Conservation (phyloP, 2,113 vertebrate genomes). For the Clarias gariepinus region DNA sequence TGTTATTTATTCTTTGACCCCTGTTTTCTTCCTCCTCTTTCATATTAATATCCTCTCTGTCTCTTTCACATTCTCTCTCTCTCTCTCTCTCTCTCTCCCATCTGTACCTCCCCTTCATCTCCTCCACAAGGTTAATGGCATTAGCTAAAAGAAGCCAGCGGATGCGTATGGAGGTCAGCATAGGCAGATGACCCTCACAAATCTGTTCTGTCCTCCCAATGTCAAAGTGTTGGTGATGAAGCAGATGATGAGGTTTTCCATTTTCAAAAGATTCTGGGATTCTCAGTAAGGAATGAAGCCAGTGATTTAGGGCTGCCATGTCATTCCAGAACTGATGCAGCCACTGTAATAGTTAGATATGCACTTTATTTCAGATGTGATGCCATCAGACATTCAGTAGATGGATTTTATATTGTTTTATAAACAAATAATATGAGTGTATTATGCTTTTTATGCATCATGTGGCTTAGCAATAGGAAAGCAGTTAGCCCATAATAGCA, state of each 20-base stretch:
- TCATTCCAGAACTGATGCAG: conserved; percentile 3
- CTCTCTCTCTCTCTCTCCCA: conserved; percentile 14
- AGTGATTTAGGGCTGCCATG: conserved; percentile 33
- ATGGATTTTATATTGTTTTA: background rate
- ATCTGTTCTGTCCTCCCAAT: conserved; percentile 56
- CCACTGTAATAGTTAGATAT: background rate
- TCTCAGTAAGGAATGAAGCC: conserved; percentile 18
- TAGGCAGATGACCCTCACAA: conserved; percentile 60
- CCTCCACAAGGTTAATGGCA: conserved; percentile 68
- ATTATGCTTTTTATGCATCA: conserved; percentile 20
- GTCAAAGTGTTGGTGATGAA: conserved; percentile 36
- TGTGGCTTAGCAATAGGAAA: conserved; percentile 11
- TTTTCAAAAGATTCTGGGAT: conserved; percentile 33
- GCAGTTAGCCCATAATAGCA: conserved; percentile 37
- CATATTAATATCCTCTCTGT: conserved; percentile 24
- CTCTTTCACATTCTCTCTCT: conserved; percentile 11
- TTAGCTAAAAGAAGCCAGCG: conserved; percentile 66
- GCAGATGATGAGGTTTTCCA: conserved; percentile 46
- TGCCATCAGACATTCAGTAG: background rate
- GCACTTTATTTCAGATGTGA: background rate
- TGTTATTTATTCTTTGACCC: conserved; percentile 16
- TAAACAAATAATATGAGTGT: background rate
- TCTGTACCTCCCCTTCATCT: background rate
- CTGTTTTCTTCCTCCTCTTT: conserved; percentile 11
- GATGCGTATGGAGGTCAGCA: conserved; percentile 61